A percentile compares a stretch with the other conserved stretches of the same genome.
Conservation (phyloP, 2,888 invertebrate genomes). For the Chloroclysta siterata region DNA sequence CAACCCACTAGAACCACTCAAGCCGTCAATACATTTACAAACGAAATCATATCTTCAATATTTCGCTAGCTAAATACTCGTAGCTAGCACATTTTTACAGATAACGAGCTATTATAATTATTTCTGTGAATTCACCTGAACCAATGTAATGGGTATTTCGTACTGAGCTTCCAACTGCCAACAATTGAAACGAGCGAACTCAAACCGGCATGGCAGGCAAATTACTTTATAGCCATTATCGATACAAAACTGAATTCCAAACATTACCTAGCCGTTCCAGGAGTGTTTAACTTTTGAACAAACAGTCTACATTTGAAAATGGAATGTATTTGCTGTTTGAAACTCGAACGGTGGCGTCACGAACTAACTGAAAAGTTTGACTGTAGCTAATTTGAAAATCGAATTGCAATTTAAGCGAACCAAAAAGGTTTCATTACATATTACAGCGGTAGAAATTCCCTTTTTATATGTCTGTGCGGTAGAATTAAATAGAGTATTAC, state of each 20-base stretch:
- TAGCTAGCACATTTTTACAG: background rate
- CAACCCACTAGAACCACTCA: no score
- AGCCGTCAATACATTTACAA: no score
- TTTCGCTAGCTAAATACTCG: no score
- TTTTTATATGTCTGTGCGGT: no score
- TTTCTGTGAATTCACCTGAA: conserved; percentile 15
- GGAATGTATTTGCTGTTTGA: conserved; percentile 31
- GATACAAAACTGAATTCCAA: conserved; percentile 26
- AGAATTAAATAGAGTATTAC: background rate
- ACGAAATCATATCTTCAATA: no score
- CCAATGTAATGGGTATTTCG: conserved; percentile 13
- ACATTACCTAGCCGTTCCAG: conserved; percentile 15
- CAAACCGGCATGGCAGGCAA: conserved; percentile 14
- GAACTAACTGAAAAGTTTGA: conserved; percentile 24
- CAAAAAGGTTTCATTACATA: conserved; percentile 20
- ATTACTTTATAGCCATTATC: conserved; percentile 30
- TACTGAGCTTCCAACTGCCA: conserved; percentile 11
- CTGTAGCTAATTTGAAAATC: conserved; percentile 21
- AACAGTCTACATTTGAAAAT: conserved; percentile 31
- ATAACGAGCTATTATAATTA: background rate
- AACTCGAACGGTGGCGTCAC: conserved; percentile 26
- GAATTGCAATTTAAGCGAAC: conserved; percentile 20
- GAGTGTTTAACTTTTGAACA: conserved; percentile 31
- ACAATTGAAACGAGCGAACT: conserved; percentile 25
- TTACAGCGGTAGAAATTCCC: background rate